These are phyloP conservation scores for Dasysyrphus albostriatus DNA, from an alignment of 2,888 invertebrate species.

Conservation along the genomic window DNA sequence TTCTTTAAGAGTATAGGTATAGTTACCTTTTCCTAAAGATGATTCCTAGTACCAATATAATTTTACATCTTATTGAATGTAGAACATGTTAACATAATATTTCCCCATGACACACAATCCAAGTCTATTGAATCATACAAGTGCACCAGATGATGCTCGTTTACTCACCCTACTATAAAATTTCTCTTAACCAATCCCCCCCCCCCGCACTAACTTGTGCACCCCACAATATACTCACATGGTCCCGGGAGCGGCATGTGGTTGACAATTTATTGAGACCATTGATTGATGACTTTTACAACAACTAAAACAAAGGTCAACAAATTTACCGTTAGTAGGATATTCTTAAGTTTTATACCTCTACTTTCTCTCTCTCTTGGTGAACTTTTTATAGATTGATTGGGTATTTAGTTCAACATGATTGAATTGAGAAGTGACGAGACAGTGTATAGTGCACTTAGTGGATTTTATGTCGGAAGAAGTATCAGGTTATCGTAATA, in stretches of 20 bases:
- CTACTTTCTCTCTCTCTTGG: neutral
- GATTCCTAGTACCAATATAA: neutral
- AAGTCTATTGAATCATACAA: constrained; percentile 18
- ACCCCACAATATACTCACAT: neutral
- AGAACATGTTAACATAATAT: constrained; percentile 6
- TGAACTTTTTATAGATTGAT: constrained; percentile 30
- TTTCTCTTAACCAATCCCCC: neutral
- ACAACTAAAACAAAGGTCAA: constrained; percentile 11
- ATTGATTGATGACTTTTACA: constrained; percentile 35
- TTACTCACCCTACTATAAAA: neutral
- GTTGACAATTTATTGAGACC: constrained; percentile 14
- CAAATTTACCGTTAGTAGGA: neutral
- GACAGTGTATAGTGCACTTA: neutral
- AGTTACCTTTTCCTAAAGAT: no score
- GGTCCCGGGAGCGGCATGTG: neutral
- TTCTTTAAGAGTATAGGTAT: neutral
- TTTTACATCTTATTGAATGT: constrained; percentile 6
- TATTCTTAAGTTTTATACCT: constrained; percentile 18
- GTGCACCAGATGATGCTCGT: constrained; percentile 14
- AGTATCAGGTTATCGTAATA: neutral
- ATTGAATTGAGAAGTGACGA: neutral
- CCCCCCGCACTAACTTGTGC: neutral
- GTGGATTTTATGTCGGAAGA: neutral
- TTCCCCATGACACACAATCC: constrained; percentile 1
- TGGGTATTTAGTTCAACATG: constrained; percentile 14